A percentile compares a stretch with the other conserved stretches of the same genome.
Conservation (phyloP, 2,797 vertebrate species). For the Avahi laniger region DNA sequence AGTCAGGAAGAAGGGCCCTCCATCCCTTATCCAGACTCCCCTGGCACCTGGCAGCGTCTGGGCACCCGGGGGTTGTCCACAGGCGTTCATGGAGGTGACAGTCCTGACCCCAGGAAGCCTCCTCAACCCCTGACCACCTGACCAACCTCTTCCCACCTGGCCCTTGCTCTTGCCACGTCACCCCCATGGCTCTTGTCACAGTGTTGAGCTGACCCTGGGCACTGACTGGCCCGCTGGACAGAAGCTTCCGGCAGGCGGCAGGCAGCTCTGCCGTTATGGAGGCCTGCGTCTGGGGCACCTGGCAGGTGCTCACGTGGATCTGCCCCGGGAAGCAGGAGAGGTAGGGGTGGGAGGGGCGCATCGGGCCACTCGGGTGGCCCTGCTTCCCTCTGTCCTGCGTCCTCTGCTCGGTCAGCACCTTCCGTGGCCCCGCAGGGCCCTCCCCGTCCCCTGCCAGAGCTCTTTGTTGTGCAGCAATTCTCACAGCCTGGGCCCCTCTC, state of each 20-base stretch:
- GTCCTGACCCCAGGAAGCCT: background rate
- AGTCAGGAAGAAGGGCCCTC: background rate
- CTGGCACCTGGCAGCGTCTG: background rate
- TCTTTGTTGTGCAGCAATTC: background rate
- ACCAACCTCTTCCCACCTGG: background rate
- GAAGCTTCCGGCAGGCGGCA: background rate
- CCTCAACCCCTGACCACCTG: background rate
- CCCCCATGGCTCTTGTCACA: background rate
- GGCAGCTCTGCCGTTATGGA: background rate
- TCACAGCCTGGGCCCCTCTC: background rate
- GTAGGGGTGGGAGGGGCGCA: fast-evolving
- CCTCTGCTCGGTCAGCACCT: background rate
- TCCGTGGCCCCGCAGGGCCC: background rate
- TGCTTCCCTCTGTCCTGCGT: background rate
- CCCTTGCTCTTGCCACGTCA: background rate
- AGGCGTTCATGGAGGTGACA: background rate
- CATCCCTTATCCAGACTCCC: background rate
- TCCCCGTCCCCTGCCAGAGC: background rate
- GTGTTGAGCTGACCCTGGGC: fast-evolving
- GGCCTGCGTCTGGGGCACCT: background rate
- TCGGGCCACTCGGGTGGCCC: fast-evolving
- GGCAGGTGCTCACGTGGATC: fast-evolving
- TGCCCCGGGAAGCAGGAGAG: fast-evolving
- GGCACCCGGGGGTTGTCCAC: background rate
- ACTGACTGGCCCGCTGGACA: fast-evolving